Evolutionary conservation across 1,140 invertebrate genomes (phyloP), one percentile per base, ranked within the genome.

Genomic region (Thaumetopoea pityocampa): DNA sequence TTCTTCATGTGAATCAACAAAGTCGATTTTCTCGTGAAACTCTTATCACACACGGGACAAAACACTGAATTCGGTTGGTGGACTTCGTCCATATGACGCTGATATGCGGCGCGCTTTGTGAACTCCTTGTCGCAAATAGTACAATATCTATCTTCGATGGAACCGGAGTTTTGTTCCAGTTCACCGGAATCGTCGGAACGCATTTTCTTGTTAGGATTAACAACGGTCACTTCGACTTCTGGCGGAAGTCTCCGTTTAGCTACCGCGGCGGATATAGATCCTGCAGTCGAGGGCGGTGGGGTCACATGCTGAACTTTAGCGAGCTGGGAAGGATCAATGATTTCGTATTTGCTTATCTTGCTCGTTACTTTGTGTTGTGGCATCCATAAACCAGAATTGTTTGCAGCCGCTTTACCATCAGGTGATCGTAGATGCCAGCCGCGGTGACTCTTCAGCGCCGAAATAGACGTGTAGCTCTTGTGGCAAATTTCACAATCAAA

Each of bases 391-490:
- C 85, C 85, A 6, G 67, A 67, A 30, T 85, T 86, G 34, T 85
- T 86, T 1, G 82, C 84, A 7, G 85, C 85, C 5, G 85, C 85
- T 58, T 85, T 86, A 2, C 85, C 83, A 49, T 87, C 86, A 4
- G 85, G 86, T 0, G 78, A 85, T 2, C 88, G 72, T 10, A 87
- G 68, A 56, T 90, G 89, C 87, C 89, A 90, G 0, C 88, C 88
- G 8, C 86, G 80, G 51, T 90, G 89, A 43, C 88, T 89, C 33
- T 89, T 88, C 23, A 90, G 49, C 0, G 85, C 85, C 2, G 85
- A 77, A 26, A 86, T 86, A 1, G 85, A 85, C 0, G 87, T 87
- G 42, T 90, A 88, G 14, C 76, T 83, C 50, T 89, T 90, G 34
- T 86, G 80, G 32, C 89, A 90, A 8, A 86, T 80, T 10, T 85